Conservation (phyloP, 2,888 invertebrate genomes). For the Blera fallax region DNA sequence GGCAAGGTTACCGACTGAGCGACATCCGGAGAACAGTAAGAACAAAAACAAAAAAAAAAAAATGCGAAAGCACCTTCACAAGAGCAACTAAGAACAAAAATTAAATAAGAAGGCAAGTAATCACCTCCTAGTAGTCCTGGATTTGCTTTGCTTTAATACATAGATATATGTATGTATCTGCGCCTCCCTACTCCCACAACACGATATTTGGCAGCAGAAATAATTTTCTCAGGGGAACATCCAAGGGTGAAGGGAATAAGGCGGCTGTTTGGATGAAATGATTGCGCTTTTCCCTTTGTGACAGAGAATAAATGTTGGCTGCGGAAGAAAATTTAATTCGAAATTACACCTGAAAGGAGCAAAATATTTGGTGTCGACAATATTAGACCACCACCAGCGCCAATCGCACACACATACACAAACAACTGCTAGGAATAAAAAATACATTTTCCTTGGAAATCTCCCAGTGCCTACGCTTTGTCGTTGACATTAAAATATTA, state of each 20-base stretch:
- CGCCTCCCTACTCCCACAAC: neutral
- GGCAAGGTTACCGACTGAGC: neutral
- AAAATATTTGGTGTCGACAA: constrained; percentile 48
- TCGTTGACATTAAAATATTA: constrained; percentile 59
- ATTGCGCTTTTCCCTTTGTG: constrained; percentile 13
- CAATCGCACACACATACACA: neutral
- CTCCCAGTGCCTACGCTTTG: neutral
- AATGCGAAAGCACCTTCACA: neutral
- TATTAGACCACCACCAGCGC: constrained; percentile 2
- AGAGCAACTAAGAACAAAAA: neutral
- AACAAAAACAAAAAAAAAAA: neutral
- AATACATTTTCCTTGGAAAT: neutral
- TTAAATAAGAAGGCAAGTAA: constrained; percentile 23
- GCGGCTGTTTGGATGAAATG: neutral
- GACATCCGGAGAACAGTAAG: constrained; percentile 14
- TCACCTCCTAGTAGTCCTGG: constrained; percentile 16
- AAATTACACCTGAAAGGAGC: constrained; percentile 43
- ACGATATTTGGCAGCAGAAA: constrained; percentile 4
- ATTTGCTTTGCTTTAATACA: neutral
- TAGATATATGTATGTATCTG: neutral
- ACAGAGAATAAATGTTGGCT: constrained; percentile 2
- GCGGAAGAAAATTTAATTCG: constrained; percentile 37
- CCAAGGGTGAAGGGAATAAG: neutral
- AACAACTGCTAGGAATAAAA: neutral
- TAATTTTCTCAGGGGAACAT: neutral